Evolutionary conservation across 2,797 vertebrate species (phyloP), one percentile per base, ranked within the genome.

Genomic region (Gadopsis bispinosus): DNA sequence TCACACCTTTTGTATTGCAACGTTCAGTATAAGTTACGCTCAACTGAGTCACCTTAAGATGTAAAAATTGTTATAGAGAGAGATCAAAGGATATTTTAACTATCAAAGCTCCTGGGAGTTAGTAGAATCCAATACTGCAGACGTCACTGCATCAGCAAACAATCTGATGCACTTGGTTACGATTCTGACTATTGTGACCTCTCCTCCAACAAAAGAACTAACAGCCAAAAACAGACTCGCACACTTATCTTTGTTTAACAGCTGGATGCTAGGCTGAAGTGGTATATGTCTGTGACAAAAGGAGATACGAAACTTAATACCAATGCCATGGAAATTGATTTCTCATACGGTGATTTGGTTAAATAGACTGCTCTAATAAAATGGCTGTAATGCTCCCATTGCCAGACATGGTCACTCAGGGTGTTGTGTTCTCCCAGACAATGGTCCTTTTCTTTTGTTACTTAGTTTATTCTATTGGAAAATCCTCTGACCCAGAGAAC

Each of bases 181-280:
- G 56, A 20, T 14, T 70, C 29, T 29, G 17, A 37, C 68, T 37
- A 58, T 31, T 48, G 22, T 71, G 43, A 53, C 62, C 26, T 60
- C 33, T 58, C 48, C 41, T 35, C 35, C 29, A 37, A 54, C 54
- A 33, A 63, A 39, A 81, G 22, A 69, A 53, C 17, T 1, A 43
- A 37, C 29, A 74, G 29, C 31, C 10, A 80, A 72, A 75, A 54
- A 75, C 22, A 81, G 31, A 39, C 48, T 31, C 10, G 48, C 47
- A 45, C 62, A 78, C 74, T 79, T 61, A 3, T 53, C 47, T 63
- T 70, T 65, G 54, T 84, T 68, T 68, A 63, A 81, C 72, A 61
- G 43, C 60, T 64, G 56, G 33, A 75, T 64, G 35, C 33, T 69
- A 7, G 35, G 58, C 64, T 81, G 14, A 67, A 75, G 77, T 75